These are phyloP conservation scores for Hypocryptadius cinnamomeus DNA, from an alignment of 2,113 vertebrate genomes.

Conservation along the genomic window DNA sequence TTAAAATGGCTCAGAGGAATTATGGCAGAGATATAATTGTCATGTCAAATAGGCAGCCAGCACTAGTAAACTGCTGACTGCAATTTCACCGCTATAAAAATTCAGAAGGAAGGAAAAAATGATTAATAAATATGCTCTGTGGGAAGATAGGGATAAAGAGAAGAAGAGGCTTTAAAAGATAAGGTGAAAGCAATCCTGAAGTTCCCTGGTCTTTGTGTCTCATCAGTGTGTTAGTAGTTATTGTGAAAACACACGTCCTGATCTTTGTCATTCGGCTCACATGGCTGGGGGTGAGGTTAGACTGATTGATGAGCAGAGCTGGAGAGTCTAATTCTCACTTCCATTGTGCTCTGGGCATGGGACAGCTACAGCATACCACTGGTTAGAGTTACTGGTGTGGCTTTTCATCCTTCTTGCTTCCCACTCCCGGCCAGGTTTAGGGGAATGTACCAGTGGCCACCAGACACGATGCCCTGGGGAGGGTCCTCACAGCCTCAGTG, in stretches of 20 bases:
- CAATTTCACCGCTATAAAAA: background rate
- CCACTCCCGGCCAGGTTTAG: fast-evolving
- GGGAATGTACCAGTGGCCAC: background rate
- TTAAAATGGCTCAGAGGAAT: slow-evolving; percentile 51
- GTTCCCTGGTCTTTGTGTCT: background rate
- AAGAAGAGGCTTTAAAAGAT: background rate
- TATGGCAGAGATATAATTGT: slow-evolving; percentile 52
- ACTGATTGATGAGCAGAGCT: background rate
- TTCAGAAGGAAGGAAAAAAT: background rate
- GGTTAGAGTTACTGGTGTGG: background rate
- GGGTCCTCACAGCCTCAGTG: background rate
- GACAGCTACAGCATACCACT: background rate
- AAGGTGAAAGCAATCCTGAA: slow-evolving; percentile 7
- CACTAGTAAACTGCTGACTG: slow-evolving; percentile 30
- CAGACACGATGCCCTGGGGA: fast-evolving
- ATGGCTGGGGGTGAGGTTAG: background rate
- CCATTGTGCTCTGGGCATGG: background rate
- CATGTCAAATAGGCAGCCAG: slow-evolving; percentile 36
- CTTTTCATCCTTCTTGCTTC: background rate
- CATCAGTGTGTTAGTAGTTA: background rate
- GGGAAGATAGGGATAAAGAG: background rate
- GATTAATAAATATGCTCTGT: slow-evolving; percentile 22
- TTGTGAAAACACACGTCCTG: background rate
- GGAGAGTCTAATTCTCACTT: background rate
- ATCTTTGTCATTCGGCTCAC: background rate